Base-by-base conservation (phyloP, 2,888 invertebrate species). In the Philereme vetulata region DNA sequence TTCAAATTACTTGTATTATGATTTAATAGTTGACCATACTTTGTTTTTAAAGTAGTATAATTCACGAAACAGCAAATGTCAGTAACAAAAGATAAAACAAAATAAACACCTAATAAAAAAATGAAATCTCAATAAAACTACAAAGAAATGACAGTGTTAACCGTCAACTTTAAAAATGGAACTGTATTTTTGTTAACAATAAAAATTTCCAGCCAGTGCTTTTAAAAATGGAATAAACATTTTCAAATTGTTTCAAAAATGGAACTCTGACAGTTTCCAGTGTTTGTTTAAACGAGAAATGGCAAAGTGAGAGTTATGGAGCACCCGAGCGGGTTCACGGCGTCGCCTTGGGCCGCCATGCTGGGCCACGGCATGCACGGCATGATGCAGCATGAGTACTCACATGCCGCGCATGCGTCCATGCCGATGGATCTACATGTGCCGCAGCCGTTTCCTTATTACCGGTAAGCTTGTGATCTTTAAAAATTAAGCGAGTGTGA, bases 371-470 rank as follows among this genome's bases (percentile, higher is more conserved):
- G 93, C 72, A 90, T 93, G 85, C 93, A 93, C 71, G 94, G 93
- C 76, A 94, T 94, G 92, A 93, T 94, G 93, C 94, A 94, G 84
- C 94, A 94, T 73, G 93, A 94, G 65, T 92, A 94, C 84, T 84
- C 92, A 63, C 93, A 94, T 81, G 94, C 93, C 72, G 90, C 89
- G 6, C 62, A 62, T 57, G 57, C 62, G 21, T 90, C 93, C 74
- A 95, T 96, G 95, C 97, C 97, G 54, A 97, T 97, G 97, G 97
- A 97, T 86, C 94, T 97, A 75, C 97, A 97, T 90, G 97, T 97
- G 85, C 96, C 97, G 52, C 97, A 97, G 86, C 97, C 96, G 75
- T 97, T 97, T 87, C 96, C 97, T 62, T 97, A 97, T 90, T 97
- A 97, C 93, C 95, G 97, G 97, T 97, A 81, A 93, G 94, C 91